Conservation (phyloP, 2,797 vertebrate species). For the Mus minutoides region DNA sequence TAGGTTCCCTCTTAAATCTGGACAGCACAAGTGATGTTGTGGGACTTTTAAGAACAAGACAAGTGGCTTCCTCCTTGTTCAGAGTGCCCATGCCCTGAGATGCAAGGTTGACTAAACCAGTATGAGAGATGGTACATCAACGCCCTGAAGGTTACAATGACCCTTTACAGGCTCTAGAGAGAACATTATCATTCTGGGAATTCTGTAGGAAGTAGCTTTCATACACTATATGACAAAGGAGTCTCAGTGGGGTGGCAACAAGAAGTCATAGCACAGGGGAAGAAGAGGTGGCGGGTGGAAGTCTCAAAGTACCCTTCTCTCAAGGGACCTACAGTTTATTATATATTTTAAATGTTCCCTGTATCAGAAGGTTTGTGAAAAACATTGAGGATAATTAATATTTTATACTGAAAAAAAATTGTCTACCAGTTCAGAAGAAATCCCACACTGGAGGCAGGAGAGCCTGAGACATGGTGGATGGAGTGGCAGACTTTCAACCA, state of each 20-base stretch:
- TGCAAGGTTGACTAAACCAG: not conserved
- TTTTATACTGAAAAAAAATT: not conserved
- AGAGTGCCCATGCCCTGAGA: not conserved
- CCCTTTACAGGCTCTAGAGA: not conserved
- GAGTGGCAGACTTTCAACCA: not conserved
- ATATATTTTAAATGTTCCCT: not conserved
- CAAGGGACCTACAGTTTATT: not conserved
- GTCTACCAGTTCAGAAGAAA: not conserved
- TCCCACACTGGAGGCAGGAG: no score
- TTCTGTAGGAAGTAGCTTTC: not conserved
- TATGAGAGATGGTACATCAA: not conserved
- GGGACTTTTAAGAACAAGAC: not conserved
- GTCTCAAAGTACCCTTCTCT: not conserved
- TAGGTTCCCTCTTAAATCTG: not conserved
- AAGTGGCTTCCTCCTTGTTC: not conserved
- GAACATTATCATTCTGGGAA: not conserved
- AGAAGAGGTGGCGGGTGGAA: not conserved
- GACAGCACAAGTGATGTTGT: not conserved
- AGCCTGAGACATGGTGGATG: not conserved
- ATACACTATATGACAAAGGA: not conserved
- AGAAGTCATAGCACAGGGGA: not conserved
- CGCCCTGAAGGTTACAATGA: not conserved
- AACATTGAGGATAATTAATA: not conserved
- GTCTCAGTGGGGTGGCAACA: not conserved
- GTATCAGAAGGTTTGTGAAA: not conserved